Base-by-base conservation (phyloP, 2,888 invertebrate genomes). In the Lathronympha strigana region DNA sequence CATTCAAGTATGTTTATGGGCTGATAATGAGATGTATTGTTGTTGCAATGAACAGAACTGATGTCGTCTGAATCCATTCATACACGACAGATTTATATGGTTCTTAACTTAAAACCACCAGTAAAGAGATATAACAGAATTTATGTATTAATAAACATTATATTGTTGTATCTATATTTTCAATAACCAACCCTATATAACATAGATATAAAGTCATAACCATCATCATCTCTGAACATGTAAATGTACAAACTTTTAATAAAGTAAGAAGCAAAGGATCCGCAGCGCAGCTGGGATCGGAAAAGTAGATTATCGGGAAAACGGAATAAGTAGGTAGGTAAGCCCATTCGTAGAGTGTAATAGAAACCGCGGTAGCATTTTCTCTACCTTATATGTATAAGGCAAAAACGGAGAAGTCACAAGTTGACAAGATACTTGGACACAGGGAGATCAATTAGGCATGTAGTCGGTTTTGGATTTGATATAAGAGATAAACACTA, bases 311-410 rank as follows among this genome's bases (percentile, higher is more conserved):
- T 23, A 36, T 38, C 43, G 28, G 25, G n/a, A 11, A 45, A 38
- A 13, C 3, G 17, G 6, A 62, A 11, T 36, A 13, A 33, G n/a
- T 21, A 43, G 23, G 31, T 36, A 13, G 23, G n/a, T 21, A 43
- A 33, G 31, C 43, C 55, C 23, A 31, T 28, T 57, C 43, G 23
- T 53, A 33, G 47, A 54, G 19, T 47, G 53, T n/a, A 53, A 23
- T 51, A 51, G 43, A 58, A 64, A 64, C 53, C 45, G 15, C 21
- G 25, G n/a, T 36, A 8, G 43, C 45, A 58, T 64, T 64, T 63
- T 58, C 58, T 5, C 50, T 23, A 19, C 43, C 63, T 8, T 58
- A 33, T 51, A 58, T 17, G 57, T 55, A 57, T 55, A n/a, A n/a
- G n/a, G n/a, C 33, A 8, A 8, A 33, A 1, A 33, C 33, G 33